A percentile compares a stretch with the other conserved stretches of the same genome.
These are phyloP conservation scores for Arctia plantaginis DNA, from an alignment of 2,888 invertebrate species.

Conservation along the genomic window DNA sequence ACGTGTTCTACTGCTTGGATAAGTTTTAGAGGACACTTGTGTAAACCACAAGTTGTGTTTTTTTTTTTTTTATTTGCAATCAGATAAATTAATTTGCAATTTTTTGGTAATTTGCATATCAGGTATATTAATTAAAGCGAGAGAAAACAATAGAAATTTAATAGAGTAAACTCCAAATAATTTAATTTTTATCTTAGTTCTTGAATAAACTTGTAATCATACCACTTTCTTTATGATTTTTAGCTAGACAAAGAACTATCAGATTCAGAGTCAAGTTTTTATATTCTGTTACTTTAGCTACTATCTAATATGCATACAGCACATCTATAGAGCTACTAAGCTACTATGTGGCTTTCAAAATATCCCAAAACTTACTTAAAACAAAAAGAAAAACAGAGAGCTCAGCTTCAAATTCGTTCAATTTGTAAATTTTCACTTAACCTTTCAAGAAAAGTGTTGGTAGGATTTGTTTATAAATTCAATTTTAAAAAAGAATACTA, in stretches of 20 bases:
- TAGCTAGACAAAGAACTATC: not conserved
- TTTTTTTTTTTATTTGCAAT: too few species aligned
- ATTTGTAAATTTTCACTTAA: not conserved
- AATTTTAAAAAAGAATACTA: not conserved
- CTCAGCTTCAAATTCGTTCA: not conserved
- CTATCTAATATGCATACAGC: not conserved
- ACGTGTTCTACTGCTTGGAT: slow-evolving; percentile 6
- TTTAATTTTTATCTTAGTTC: too few species aligned
- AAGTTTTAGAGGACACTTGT: slow-evolving; percentile 8
- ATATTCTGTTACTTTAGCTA: not conserved
- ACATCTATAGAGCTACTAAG: not conserved
- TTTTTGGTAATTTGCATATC: not conserved
- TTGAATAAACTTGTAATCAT: too few species aligned
- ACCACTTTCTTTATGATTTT: too few species aligned
- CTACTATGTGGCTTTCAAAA: not conserved
- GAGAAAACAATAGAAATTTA: not conserved
- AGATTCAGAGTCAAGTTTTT: not conserved
- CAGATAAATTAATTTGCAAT: too few species aligned
- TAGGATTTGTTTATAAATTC: not conserved
- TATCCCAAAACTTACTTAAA: not conserved
- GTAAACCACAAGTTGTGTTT: slow-evolving; percentile 1
- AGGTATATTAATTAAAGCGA: not conserved
- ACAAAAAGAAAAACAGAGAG: not conserved
- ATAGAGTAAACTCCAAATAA: too few species aligned
- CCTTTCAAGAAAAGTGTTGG: not conserved